These are phyloP conservation scores for Xestoiulus laeticollis DNA, from an alignment of 2,888 invertebrate species.

Conservation along the genomic window DNA sequence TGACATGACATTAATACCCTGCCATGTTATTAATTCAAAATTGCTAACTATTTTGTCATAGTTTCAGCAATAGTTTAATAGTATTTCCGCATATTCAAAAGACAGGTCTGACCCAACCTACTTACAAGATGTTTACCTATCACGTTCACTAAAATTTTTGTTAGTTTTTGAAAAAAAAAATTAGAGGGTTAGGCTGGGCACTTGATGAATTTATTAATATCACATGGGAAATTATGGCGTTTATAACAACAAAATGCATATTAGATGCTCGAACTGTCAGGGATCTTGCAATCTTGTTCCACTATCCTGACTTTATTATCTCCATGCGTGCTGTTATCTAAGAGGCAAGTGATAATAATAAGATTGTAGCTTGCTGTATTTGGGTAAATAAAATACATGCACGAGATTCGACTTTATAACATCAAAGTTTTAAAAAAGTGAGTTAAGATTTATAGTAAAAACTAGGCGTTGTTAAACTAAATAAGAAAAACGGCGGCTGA, in stretches of 20 bases:
- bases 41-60: not conserved
- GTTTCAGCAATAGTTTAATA: not conserved
- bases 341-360: not conserved
- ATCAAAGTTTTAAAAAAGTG: too few relatives aligned
- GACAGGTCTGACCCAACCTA: conserved; percentile 36
- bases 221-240: not conserved
- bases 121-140: not conserved
- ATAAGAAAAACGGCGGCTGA: not conserved
- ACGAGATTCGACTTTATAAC: too few relatives aligned
- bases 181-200: not conserved
- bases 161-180: not conserved
- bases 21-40: not conserved
- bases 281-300: too few relatives aligned
- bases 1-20: not conserved
- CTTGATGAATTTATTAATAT: not conserved
- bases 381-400: too few relatives aligned
- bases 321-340: not conserved
- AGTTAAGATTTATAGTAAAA: too few relatives aligned
- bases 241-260: not conserved
- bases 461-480: not conserved
- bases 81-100: not conserved
- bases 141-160: not conserved
- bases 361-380: not conserved
- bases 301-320: not conserved
- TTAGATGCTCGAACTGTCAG: too few relatives aligned